Base-by-base conservation (phyloP, 2,797 vertebrate species). In the Peromyscus nudipes region DNA sequence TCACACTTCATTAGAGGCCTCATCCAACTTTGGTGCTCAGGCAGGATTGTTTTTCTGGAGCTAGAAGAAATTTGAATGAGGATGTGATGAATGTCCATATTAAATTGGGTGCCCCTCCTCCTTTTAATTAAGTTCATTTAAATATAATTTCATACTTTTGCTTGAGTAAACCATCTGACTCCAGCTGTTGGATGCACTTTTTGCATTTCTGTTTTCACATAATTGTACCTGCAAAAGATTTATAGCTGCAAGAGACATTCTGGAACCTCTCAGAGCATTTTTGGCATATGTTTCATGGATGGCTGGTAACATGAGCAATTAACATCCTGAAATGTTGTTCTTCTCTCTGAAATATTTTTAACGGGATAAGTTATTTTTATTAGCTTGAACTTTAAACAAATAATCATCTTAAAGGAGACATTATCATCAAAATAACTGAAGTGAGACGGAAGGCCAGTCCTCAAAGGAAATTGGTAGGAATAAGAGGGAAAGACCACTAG, bases 71-170 rank as follows among this genome's bases (percentile, higher is more conserved):
- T 97, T 98, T 96, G 97, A 98, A 98, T 98, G 98, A 99, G 98
- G 98, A 97, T 86, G 95, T 98, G 98, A 98, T 98, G 98, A 99
- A 99, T 98, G 97, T 98, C 98, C 98, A 80, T 97, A 98, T 98
- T 99, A 99, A 98, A 99, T 98, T 98, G 96, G 97, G 98, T 98
- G 1, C 96, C 92, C 89, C 89, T 89, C 96, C 92, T 73, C 97
- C 98, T 98, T 98, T 99, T 99, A 99, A 99, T 99, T 99, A 99
- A 99, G 98, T 98, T 99, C 98, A 99, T 99, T 98, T 99, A 99
- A 99, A 99, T 99, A 99, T 99, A 98, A 99, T 99, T 99, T 98
- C 98, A 98, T 98, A 98, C 98, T 99, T 99, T 99, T 99, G 98
- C 98, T 99, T 99, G 98, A 98, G 99, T 99, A 99, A 99, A 98